These are phyloP conservation scores for Harpagoxenus sublaevis DNA, from an alignment of 2,888 invertebrate genomes.

Conservation along the genomic window DNA sequence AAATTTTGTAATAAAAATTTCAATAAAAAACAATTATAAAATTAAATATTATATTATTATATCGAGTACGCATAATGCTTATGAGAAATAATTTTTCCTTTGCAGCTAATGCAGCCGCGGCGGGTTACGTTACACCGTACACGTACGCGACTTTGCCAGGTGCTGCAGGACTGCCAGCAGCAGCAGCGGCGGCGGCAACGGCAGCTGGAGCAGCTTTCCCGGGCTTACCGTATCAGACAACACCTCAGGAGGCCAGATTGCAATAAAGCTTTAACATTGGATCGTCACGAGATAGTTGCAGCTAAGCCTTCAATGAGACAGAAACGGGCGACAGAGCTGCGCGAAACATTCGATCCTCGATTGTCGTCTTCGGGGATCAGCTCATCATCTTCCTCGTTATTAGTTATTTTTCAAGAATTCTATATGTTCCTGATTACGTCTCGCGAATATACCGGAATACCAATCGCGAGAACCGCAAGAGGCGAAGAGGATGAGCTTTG, in stretches of 20 bases:
- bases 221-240: constrained; percentile 89
- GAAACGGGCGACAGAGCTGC: constrained; percentile 14
- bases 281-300: constrained; percentile 14
- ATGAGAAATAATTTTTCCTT: constrained; percentile 8
- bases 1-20: background rate
- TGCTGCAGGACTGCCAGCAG: constrained; percentile 88
- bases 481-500: constrained; percentile 9
- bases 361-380: constrained; percentile 16
- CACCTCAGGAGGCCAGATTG: constrained; percentile 92
- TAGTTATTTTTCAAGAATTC: constrained; percentile 26
- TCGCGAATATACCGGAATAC: background rate
- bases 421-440: constrained; percentile 32
- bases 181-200: constrained; percentile 86
- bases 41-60: background rate
- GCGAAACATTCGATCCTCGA: constrained; percentile 50
- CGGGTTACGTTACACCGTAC: constrained; percentile 92
- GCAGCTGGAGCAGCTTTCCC: constrained; percentile 89
- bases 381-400: constrained; percentile 12
- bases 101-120: constrained; percentile 87
- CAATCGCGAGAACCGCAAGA: background rate
- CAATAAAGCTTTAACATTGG: constrained; percentile 87
- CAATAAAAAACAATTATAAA: background rate
- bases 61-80: background rate
- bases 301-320: constrained; percentile 13
- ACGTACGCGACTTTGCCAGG: constrained; percentile 91